Conservation (phyloP, 2,888 invertebrate species). For the Aporophyla lueneburgensis region DNA sequence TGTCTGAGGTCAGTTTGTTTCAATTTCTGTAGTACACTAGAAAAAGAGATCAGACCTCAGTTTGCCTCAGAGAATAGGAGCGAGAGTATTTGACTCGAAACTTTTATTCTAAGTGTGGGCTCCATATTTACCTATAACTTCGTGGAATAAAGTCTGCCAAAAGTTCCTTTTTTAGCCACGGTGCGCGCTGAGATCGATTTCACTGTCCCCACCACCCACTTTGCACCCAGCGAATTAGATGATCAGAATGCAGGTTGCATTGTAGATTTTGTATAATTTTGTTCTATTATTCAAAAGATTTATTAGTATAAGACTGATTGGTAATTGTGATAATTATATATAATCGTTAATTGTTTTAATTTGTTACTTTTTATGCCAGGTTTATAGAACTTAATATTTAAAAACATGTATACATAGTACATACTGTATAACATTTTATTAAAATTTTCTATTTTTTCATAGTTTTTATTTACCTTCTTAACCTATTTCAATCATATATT, state of each 20-base stretch:
- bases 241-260: constrained; percentile 2
- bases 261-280: constrained; percentile 32
- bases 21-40: constrained; percentile 21
- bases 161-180: constrained; percentile 24
- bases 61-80: constrained; percentile 23
- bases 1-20: constrained; percentile 23
- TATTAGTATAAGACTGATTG: constrained; percentile 39
- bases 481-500: constrained; percentile 35
- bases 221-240: constrained; percentile 23
- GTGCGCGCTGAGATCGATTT: constrained; percentile 25
- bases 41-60: constrained; percentile 23
- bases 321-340: constrained; percentile 30
- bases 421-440: too few species aligned
- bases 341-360: constrained; percentile 29
- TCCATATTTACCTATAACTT: constrained; percentile 25
- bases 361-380: neutral
- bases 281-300: constrained; percentile 34
- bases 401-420: too few species aligned
- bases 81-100: constrained; percentile 23
- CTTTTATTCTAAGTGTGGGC: constrained; percentile 23
- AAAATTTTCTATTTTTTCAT: too few species aligned
- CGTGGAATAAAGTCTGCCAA: constrained; percentile 21
- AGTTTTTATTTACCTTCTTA: neutral
- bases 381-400: too few species aligned
- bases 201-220: constrained; percentile 18